Evolutionary conservation across 2,113 vertebrate species (phyloP), one percentile per base, ranked within the genome.

Genomic region (Cyrtonyx montezumae): DNA sequence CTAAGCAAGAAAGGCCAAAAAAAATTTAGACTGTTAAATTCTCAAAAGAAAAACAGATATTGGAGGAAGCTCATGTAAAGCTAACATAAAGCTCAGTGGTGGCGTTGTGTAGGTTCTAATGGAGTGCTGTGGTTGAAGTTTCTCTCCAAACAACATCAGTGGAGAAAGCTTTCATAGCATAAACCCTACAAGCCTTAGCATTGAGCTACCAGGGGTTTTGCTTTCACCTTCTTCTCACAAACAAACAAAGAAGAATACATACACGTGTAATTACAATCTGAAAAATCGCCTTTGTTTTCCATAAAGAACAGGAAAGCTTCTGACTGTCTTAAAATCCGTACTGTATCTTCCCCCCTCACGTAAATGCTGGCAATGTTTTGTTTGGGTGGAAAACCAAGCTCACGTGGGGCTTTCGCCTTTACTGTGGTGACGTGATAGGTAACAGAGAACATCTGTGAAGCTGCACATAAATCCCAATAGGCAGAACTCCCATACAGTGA

Each of bases 251-350:
- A 62, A 74, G 17, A 53, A 26, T 43, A 26, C 18, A 48, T 5
- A 32, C 42, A 26, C 0, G 1, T 68, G 46, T 40, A 93, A 91
- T 20, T 43, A 75, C 36, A 79, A 74, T 66, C 74, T 95, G 67
- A 88, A 91, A 90, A 82, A 45, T 69, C 70, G 59, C 36, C 88
- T 42, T 61, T 87, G 75, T 87, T 88, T 93, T 70, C 93, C 63
- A 63, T 73, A 15, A 23, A 77, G 8, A 62, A 43, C 8, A 3
- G 8, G 30, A 94, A 90, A 87, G 34, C 69, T 75, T 81, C n/a
- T 83, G 63, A 58, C 21, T 83, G 79, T 88, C 79, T 87, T 80
- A 91, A 3, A 25, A 65, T 53, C 19, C 14, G 25, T 43, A 11
- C 21, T 40, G 0, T 30, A 34, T 70, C 43, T 76, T n/a, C 3